phyloP scores from a whole-genome alignment of 2,113 vertebrate species.

The Menura novaehollandiae region DNA sequence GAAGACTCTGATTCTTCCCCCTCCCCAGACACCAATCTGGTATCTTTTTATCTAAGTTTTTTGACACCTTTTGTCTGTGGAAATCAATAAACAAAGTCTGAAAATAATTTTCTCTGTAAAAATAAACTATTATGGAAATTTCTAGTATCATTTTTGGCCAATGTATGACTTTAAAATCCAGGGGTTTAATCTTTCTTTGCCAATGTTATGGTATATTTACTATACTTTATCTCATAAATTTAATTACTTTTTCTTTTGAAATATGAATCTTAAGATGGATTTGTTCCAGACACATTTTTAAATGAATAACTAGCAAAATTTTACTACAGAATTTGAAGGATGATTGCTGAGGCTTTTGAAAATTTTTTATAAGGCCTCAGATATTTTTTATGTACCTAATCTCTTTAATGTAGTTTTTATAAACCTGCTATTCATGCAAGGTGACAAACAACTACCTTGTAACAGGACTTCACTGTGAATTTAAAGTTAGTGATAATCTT shows the following conservation, averaged over 20 bases:
- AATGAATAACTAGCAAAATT: neutral
- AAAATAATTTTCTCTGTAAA: slow-evolving; percentile 40
- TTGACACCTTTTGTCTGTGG: slow-evolving; percentile 44
- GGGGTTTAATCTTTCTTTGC: neutral
- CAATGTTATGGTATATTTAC: neutral
- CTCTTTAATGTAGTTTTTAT: neutral
- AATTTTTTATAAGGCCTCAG: neutral
- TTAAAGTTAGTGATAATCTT: neutral
- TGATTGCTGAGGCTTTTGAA: neutral
- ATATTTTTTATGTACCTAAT: neutral
- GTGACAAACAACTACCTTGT: neutral
- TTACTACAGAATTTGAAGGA: neutral
- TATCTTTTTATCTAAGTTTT: slow-evolving; percentile 54
- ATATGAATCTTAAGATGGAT: neutral
- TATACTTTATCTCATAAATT: neutral
- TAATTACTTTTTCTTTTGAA: neutral
- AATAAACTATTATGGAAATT: neutral
- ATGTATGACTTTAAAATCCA: neutral
- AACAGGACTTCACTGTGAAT: neutral
- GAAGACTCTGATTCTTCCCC: slow-evolving; percentile 10
- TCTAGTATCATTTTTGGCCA: neutral
- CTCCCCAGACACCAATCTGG: slow-evolving; percentile 36
- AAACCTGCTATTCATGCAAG: neutral
- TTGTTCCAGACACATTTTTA: neutral
- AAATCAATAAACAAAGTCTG: slow-evolving; percentile 58